These are phyloP conservation scores for Gymnodraco acuticeps DNA, from an alignment of 2,797 vertebrate genomes.

Conservation along the genomic window DNA sequence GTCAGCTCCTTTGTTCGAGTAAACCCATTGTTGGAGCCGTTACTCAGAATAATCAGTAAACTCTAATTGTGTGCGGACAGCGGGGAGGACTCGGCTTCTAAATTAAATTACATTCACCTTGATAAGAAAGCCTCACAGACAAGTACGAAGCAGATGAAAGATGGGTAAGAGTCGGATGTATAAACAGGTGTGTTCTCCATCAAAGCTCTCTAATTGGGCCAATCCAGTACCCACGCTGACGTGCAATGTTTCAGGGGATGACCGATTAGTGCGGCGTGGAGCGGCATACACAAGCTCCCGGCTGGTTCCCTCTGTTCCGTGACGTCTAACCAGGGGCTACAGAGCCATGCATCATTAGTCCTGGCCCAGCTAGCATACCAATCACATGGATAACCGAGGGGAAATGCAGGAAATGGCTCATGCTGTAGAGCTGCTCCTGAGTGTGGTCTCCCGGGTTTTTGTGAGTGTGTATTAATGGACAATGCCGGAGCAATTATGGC, in stretches of 20 bases:
- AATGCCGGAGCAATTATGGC: conserved; percentile 52
- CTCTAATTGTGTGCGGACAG: conserved; percentile 46
- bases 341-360: conserved; percentile 71
- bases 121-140: conserved; percentile 58
- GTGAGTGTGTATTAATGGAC: conserved; percentile 58
- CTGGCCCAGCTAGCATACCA: conserved; percentile 62
- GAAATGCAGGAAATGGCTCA: conserved; percentile 58
- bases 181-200: conserved; percentile 72
- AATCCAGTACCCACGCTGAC: conserved; percentile 73
- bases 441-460: conserved; percentile 47
- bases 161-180: conserved; percentile 38
- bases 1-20: conserved; percentile 60
- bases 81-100: conserved; percentile 35
- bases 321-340: conserved; percentile 75
- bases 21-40: conserved; percentile 27
- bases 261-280: conserved; percentile 57
- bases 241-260: conserved; percentile 70
- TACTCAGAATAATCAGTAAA: conserved; percentile 59
- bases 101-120: conserved; percentile 65
- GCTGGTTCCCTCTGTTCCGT: conserved; percentile 59
- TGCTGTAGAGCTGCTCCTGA: conserved; percentile 40
- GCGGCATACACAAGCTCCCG: conserved; percentile 32
- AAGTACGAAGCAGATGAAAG: conserved; percentile 36
- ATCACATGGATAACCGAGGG: conserved; percentile 65
- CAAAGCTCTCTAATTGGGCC: conserved; percentile 70